A percentile compares a stretch with the other conserved stretches of the same genome.
phyloP scores from a whole-genome alignment of 2,797 vertebrate species.

The Oreonectes daqikongensis region DNA sequence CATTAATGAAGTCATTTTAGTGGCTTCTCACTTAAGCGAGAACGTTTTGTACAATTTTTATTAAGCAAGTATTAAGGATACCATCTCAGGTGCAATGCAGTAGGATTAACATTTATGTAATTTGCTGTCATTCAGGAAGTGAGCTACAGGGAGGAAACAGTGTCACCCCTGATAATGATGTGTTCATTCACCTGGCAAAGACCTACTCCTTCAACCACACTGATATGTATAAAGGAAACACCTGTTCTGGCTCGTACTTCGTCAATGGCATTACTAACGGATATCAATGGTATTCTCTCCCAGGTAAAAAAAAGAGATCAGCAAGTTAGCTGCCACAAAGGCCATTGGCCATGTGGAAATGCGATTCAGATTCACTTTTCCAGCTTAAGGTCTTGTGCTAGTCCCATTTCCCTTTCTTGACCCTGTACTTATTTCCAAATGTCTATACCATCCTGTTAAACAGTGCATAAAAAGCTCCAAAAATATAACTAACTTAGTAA shows the following conservation, averaged over 20 bases:
- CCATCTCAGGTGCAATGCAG: background rate
- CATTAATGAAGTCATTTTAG: background rate
- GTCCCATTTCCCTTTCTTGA: too few species aligned
- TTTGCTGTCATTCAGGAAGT: conserved; percentile 54
- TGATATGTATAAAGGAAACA: conserved; percentile 75
- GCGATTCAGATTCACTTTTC: too few species aligned
- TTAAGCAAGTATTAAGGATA: too few species aligned
- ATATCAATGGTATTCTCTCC: conserved; percentile 85
- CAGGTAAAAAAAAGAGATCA: conserved; percentile 73
- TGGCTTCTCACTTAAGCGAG: too few species aligned
- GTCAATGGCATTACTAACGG: conserved; percentile 87
- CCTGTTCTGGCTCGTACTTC: conserved; percentile 76
- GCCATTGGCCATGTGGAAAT: too few species aligned
- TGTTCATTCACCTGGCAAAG: conserved; percentile 88
- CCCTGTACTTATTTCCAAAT: too few species aligned
- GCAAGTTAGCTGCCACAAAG: too few species aligned
- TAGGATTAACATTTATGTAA: background rate
- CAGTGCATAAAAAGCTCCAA: too few species aligned
- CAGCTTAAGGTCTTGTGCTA: too few species aligned
- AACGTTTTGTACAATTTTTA: too few species aligned
- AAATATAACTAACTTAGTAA: too few species aligned
- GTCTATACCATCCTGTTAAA: too few species aligned
- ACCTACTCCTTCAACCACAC: conserved; percentile 84
- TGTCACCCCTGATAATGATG: conserved; percentile 84
- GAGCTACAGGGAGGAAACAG: conserved; percentile 73